Base-by-base conservation (phyloP, 2,113 vertebrate species). In the Oriolus oriolus region DNA sequence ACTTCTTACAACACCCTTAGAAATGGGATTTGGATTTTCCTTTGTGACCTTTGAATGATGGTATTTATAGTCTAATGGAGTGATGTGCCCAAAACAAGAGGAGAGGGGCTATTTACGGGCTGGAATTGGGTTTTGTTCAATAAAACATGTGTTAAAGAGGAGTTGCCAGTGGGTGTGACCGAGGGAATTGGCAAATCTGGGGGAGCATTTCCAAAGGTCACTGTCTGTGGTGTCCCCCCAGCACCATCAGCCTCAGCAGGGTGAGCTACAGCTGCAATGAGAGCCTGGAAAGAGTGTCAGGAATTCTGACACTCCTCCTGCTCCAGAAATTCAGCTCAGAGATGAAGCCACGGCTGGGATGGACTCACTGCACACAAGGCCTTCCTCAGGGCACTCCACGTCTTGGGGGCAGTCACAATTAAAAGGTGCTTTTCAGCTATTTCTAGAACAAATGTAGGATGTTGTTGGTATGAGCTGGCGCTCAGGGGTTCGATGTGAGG, bases 361-460 rank as follows among this genome's bases (percentile, higher is more conserved):
- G 19, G 7, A 1, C 31, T 61, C 3, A 0, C 24, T 31, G 50
- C 45, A 6, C 21, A 11, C 13, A 6, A 0, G 9, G 1, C 16
- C 6, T 84, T 76, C 81, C 76, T 30, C 16, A 3, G 47, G 41
- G 9, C 21, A 2, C 49, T 52, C 37, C 24, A 2, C 0, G 0
- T 21, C 56, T 39, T 11, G 60, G 28, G 5, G 28, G 49, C 23
- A 33, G 59, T 7, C 33, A 41, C 10, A 30, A 22, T 10, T 16
- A 12, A 7, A 59, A 64, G 21, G 30, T 13, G 28, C 14, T 15
- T 44, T 69, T 20, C 57, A 27, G 5, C 35, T 26, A 23, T 18
- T 35, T 44, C 10, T 26, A 65, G 60, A 42, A 16, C 9, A 59
- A 61, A 61, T 6, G 13, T 4, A 3, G 44, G 11, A 3, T 45